phyloP scores from a whole-genome alignment of 2,113 vertebrate genomes.

The Sapajus apella region DNA sequence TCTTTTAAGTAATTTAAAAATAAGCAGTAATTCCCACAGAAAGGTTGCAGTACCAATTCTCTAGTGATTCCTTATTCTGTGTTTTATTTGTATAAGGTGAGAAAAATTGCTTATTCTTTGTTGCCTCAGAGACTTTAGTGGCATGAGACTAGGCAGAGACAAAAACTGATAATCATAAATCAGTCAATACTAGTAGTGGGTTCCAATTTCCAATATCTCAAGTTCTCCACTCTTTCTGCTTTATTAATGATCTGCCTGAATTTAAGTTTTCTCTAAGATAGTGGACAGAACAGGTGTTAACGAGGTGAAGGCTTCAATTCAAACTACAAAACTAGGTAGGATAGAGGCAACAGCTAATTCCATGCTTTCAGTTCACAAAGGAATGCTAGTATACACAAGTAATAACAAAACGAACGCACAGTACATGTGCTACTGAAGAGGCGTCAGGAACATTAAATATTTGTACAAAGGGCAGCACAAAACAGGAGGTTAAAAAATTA shows the following conservation, averaged over 20 bases:
- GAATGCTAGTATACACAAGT: not conserved
- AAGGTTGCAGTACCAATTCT: not conserved
- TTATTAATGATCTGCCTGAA: not conserved
- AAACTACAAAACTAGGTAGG: not conserved
- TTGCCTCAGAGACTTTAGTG: not conserved
- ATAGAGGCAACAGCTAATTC: not conserved
- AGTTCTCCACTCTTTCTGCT: not conserved
- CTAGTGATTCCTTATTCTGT: not conserved
- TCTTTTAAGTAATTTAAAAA: constrained; percentile 48
- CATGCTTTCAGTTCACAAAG: not conserved
- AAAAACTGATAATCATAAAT: not conserved
- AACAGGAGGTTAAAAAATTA: not conserved
- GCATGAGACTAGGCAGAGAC: not conserved
- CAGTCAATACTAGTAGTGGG: not conserved
- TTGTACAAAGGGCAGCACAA: not conserved
- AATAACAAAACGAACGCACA: not conserved
- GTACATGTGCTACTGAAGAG: not conserved
- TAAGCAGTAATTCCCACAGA: not conserved
- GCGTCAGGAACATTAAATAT: not conserved
- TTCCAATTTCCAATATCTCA: not conserved
- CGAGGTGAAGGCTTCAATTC: not conserved
- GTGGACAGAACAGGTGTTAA: constrained; percentile 18
- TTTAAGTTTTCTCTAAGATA: constrained; percentile 9
- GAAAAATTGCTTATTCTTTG: not conserved
- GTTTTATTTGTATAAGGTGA: not conserved